These are phyloP conservation scores for Spatula versicolor DNA, from an alignment of 2,797 vertebrate species.

Conservation along the genomic window DNA sequence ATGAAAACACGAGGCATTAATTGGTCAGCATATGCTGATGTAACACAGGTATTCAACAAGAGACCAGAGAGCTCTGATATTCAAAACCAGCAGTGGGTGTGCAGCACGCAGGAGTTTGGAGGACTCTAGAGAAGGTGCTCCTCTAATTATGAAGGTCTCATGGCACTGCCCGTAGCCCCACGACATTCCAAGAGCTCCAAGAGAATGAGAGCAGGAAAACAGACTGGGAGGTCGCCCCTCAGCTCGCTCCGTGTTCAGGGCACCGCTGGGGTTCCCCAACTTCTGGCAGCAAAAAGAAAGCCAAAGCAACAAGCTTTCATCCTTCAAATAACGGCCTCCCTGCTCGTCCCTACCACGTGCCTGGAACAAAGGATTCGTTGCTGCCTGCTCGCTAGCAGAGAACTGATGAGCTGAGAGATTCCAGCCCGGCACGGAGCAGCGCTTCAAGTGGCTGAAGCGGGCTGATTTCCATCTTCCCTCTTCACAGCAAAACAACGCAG, in stretches of 20 bases:
- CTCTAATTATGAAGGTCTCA: background rate
- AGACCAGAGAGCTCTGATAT: background rate
- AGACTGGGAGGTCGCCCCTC: rapidly evolving
- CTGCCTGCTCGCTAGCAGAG: background rate
- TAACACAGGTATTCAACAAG: rapidly evolving
- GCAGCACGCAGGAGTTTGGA: background rate
- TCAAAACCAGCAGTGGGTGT: rapidly evolving
- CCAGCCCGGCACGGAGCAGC: background rate
- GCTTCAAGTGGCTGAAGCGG: background rate
- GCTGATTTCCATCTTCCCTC: background rate
- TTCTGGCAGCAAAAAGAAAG: background rate
- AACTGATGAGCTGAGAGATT: background rate
- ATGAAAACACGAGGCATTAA: background rate
- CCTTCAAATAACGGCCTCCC: background rate
- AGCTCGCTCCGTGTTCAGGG: background rate
- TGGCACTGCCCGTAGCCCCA: rapidly evolving
- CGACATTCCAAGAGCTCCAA: background rate
- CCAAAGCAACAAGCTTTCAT: background rate
- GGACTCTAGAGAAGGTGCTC: background rate
- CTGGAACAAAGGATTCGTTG: background rate
- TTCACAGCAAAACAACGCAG: background rate
- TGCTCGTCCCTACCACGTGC: rapidly evolving
- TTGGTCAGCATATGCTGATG: rapidly evolving
- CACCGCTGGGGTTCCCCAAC: background rate
- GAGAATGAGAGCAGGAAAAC: background rate